Percentiles rank a stretch among this genome's conserved stretches.
Conservation (phyloP, 2,113 vertebrate genomes). For the Elachura formosa region DNA sequence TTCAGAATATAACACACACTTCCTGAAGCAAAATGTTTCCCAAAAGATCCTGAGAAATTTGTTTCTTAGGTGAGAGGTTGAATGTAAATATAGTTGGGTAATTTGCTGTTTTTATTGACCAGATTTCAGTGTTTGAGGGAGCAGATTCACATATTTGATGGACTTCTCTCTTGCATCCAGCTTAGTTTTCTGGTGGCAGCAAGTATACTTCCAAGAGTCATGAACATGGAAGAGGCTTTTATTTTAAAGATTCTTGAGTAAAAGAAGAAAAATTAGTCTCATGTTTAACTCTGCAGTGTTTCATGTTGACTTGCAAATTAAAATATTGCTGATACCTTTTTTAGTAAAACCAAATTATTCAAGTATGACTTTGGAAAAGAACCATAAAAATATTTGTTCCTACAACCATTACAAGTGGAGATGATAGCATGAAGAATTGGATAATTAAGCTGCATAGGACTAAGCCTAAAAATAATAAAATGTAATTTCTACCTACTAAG, state of each 20-base stretch:
- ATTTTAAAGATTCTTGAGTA: not conserved
- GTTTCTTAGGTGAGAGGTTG: not conserved
- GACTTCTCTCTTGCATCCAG: not conserved
- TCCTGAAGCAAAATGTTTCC: not conserved
- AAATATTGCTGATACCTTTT: not conserved
- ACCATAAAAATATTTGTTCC: not conserved
- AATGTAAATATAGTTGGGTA: not conserved
- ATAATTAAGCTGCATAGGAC: constrained; percentile 17
- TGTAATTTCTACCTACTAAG: constrained; percentile 21
- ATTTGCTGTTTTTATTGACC: not conserved
- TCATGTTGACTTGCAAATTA: not conserved
- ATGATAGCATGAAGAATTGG: not conserved
- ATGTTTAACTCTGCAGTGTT: not conserved
- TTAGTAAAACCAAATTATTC: not conserved
- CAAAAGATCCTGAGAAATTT: not conserved
- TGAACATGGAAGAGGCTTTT: not conserved
- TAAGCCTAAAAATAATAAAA: constrained; percentile 5
- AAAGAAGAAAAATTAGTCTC: not conserved
- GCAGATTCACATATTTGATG: not conserved
- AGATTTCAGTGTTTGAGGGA: not conserved
- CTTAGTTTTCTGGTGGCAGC: not conserved
- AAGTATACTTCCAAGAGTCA: not conserved
- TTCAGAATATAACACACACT: not conserved
- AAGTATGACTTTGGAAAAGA: not conserved
- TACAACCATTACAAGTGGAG: not conserved